Evolutionary conservation across 92 coral and sea anemone genomes (phyloP).

Genomic region (Desmophyllum pertusum): DNA sequence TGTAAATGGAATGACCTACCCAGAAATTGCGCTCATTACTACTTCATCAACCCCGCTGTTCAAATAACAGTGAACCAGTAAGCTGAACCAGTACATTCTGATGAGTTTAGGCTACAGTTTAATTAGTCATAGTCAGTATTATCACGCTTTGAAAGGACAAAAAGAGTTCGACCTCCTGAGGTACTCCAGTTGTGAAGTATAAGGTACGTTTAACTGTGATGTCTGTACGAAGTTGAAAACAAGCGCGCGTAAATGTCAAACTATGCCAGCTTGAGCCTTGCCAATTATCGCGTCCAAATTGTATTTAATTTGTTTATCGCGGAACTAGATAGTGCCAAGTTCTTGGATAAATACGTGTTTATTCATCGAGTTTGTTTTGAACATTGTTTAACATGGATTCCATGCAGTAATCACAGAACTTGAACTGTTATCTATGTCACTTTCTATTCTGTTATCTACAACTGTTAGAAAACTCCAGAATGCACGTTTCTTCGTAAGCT

Average conservation of each 20-base stretch:
- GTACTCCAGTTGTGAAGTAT: neutral
- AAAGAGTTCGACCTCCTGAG: neutral
- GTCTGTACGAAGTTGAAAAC: too few relatives aligned
- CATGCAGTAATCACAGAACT: neutral
- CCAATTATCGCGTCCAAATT: neutral
- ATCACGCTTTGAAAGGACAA: slow-evolving; percentile 1
- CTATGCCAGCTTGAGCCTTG: neutral
- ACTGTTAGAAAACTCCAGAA: too few relatives aligned
- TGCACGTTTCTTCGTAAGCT: too few relatives aligned
- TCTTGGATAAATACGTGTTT: neutral
- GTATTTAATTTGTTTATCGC: neutral
- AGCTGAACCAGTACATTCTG: neutral
- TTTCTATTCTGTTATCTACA: neutral
- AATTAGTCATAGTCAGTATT: neutral
- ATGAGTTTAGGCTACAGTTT: neutral
- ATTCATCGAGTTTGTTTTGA: neutral
- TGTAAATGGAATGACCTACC: slow-evolving; percentile 26
- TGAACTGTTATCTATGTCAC: neutral
- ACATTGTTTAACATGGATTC: neutral
- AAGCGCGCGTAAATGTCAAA: too few relatives aligned
- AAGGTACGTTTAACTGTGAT: neutral
- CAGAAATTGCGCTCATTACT: neutral
- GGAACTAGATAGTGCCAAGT: neutral
- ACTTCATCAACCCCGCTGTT: slow-evolving; percentile 28
- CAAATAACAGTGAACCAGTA: too few relatives aligned